phyloP scores from a whole-genome alignment of 2,888 invertebrate species.

The Schizaphis graminum region DNA sequence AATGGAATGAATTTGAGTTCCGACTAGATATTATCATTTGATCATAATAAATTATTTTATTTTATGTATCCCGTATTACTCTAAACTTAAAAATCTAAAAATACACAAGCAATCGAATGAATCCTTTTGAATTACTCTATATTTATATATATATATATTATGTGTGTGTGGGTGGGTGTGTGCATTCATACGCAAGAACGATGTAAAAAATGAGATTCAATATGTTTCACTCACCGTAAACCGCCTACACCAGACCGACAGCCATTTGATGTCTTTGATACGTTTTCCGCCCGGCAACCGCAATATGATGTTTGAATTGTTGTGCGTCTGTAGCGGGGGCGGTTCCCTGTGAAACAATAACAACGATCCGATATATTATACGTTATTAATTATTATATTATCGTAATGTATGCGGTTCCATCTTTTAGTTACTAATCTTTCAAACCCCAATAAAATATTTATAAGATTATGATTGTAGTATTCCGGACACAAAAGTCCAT shows the following conservation, averaged over 20 bases:
- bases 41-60: no score
- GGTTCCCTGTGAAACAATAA: conserved; percentile 79
- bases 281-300: conserved; percentile 86
- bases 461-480: background rate
- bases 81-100: no score
- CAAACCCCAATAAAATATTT: background rate
- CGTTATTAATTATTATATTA: background rate
- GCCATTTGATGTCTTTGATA: conserved; percentile 90
- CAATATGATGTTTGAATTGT: conserved; percentile 85
- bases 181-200: background rate
- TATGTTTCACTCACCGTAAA: conserved; percentile 81
- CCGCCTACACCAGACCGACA: conserved; percentile 92
- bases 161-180: no score
- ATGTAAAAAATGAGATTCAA: background rate
- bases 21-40: no score
- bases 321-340: conserved; percentile 81
- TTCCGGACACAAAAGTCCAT: background rate
- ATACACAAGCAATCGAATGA: no score
- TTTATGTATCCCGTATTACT: no score
- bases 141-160: background rate
- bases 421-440: background rate
- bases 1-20: no score
- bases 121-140: background rate
- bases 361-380: background rate
- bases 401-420: background rate